A percentile compares a stretch with the other conserved stretches of the same genome.
Evolutionary conservation across 2,888 invertebrate species (phyloP).

Genomic region (Aphidius colemani): DNA sequence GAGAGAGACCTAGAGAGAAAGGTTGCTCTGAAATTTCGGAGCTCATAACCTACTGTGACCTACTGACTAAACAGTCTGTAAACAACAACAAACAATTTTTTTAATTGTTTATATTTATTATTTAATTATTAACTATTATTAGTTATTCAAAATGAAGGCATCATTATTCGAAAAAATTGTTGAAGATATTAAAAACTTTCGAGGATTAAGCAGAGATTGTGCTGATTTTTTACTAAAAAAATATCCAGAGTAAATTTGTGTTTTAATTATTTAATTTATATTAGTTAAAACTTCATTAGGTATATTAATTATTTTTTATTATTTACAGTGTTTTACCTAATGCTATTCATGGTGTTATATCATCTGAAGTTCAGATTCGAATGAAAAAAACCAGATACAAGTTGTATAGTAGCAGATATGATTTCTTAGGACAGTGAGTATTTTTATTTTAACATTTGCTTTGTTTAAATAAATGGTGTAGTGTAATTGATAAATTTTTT

Average conservation of each 20-base stretch:
- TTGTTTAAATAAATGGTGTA: background rate
- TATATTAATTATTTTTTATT: constrained; percentile 21
- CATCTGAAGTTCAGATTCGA: constrained; percentile 68
- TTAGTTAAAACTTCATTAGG: constrained; percentile 14
- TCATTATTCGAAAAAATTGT: constrained; percentile 64
- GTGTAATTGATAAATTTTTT: too few species aligned
- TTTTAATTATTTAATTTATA: constrained; percentile 19
- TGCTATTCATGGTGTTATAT: constrained; percentile 74
- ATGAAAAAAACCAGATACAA: constrained; percentile 63
- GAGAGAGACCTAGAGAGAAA: too few species aligned
- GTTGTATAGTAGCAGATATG: constrained; percentile 65
- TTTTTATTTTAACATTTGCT: constrained; percentile 10
- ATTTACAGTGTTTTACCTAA: constrained; percentile 64
- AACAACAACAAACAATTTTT: background rate
- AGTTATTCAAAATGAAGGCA: constrained; percentile 43
- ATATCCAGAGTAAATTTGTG: constrained; percentile 64
- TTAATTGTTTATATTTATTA: too few species aligned
- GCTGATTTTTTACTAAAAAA: constrained; percentile 65
- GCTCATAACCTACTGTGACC: too few species aligned
- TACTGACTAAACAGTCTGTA: background rate
- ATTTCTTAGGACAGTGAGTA: constrained; percentile 64
- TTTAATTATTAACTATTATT: background rate
- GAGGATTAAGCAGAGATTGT: constrained; percentile 67
- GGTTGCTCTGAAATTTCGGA: too few species aligned
- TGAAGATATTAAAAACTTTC: constrained; percentile 64